Percentiles rank a stretch among this genome's conserved stretches.
phyloP scores from a whole-genome alignment of 1,140 invertebrate genomes.

The Pseudachorutes palmiensis region DNA sequence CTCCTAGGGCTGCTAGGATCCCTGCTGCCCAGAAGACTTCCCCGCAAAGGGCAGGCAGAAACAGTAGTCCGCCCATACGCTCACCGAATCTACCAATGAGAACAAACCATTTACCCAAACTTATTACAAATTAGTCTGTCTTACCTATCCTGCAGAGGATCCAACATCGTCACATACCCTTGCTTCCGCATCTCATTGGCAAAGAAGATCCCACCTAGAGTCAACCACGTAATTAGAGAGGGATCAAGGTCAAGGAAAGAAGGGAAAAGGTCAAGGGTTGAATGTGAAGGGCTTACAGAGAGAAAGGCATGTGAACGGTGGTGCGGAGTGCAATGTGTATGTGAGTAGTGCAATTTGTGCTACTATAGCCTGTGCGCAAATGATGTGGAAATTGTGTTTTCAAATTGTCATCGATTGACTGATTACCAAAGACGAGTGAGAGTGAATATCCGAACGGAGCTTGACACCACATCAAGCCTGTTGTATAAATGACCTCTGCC shows the following conservation, averaged over 20 bases:
- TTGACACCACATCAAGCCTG: conserved; percentile 65
- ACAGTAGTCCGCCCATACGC: conserved; percentile 66
- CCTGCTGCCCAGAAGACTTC: conserved; percentile 70
- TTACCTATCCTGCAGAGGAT: conserved; percentile 71
- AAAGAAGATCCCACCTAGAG: conserved; percentile 64
- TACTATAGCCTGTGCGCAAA: too few species aligned
- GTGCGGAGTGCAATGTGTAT: too few species aligned
- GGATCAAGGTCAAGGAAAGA: too few species aligned
- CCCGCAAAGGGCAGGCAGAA: conserved; percentile 66
- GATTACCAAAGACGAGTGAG: conserved; percentile 61
- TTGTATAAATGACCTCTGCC: conserved; percentile 62
- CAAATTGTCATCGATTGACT: neutral
- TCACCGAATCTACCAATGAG: conserved; percentile 68
- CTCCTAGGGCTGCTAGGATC: conserved; percentile 66
- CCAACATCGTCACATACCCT: conserved; percentile 77
- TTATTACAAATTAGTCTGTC: too few species aligned
- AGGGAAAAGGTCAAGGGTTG: too few species aligned
- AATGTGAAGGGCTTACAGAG: too few species aligned
- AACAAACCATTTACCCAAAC: too few species aligned
- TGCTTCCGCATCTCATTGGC: conserved; percentile 68
- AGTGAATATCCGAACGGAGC: conserved; percentile 72
- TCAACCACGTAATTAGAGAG: too few species aligned
- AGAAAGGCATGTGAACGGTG: too few species aligned
- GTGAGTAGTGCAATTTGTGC: too few species aligned
- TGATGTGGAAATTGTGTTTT: too few species aligned